Base-by-base conservation (phyloP, 2,797 vertebrate species). In the Coccyzus lansbergi region DNA sequence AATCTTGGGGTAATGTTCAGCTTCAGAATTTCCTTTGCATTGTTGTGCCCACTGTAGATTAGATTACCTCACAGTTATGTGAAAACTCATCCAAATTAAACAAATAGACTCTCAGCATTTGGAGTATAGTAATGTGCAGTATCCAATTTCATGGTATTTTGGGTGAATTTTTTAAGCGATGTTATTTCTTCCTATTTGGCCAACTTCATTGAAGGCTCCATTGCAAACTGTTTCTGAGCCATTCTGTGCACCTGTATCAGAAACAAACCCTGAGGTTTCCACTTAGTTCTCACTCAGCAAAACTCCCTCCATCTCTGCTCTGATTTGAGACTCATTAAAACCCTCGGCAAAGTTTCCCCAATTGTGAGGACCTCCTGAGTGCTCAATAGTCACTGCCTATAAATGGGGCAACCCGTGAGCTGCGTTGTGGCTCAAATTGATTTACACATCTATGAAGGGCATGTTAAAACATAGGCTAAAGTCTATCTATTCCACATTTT, bases 61-160 rank as follows among this genome's bases (percentile, higher is more conserved):
- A 76, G 34, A 79, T 92, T 38, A 88, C 63, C 70, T 71, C 83
- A 38, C 55, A 91, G 77, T 56, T 91, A 90, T 74, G 86, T 77
- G 83, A 88, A 79, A 94, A 46, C 83, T 63, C 74, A 82, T 69
- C 85, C 87, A 93, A 84, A 93, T 84, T 9, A 91, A 96, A 94
- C 59, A 94, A 95, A 69, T 24, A 53, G 53, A 40, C 36, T 78
- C 71, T 74, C 74, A 56, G 0, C 3, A 1, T 81, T 56, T 19
- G 34, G 64, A 56, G 60, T 11, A 48, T 3, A 63, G 59, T 60
- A 67, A 90, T 38, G 70, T 19, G 36, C 53, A 55, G 85, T 70
- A 38, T 92, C 91, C 48, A 40, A 6, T 95, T 92, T 84, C 91
- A 90, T 2, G 16, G 48, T 16, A 24, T 77, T 95, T 72, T 63